phyloP scores from a whole-genome alignment of 2,797 vertebrate genomes.

The Bradypodion pumilum region DNA sequence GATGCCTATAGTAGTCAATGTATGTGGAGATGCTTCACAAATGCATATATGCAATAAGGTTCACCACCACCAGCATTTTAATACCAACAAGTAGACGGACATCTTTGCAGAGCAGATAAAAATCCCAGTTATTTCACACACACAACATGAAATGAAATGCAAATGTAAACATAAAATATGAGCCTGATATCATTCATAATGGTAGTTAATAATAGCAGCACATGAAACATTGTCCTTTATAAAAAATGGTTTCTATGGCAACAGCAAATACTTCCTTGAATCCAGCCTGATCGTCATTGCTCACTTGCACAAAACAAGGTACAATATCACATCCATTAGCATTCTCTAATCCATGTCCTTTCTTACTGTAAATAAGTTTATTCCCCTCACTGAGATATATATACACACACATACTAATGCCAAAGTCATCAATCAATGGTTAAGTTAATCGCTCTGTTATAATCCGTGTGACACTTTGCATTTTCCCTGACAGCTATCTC shows the following conservation, averaged over 20 bases:
- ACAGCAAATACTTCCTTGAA: background rate
- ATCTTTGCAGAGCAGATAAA: background rate
- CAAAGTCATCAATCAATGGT: background rate
- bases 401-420: background rate
- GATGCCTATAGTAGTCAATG: too few species aligned
- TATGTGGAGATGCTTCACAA: background rate
- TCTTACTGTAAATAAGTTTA: background rate
- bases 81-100: fast-evolving
- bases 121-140: fast-evolving
- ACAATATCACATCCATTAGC: background rate
- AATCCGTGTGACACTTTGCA: background rate
- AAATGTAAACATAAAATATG: background rate
- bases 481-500: background rate
- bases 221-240: background rate
- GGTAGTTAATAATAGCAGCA: fast-evolving
- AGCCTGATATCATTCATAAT: background rate
- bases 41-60: background rate
- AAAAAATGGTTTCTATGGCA: conserved; percentile 54
- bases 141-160: background rate
- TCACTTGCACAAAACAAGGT: conserved; percentile 12
- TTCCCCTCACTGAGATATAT: background rate
- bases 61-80: fast-evolving
- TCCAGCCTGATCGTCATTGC: background rate
- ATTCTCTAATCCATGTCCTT: background rate
- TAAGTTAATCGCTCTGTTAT: too few species aligned